Base-by-base conservation (phyloP, 2,888 invertebrate genomes). In the Tenthredo amoena region DNA sequence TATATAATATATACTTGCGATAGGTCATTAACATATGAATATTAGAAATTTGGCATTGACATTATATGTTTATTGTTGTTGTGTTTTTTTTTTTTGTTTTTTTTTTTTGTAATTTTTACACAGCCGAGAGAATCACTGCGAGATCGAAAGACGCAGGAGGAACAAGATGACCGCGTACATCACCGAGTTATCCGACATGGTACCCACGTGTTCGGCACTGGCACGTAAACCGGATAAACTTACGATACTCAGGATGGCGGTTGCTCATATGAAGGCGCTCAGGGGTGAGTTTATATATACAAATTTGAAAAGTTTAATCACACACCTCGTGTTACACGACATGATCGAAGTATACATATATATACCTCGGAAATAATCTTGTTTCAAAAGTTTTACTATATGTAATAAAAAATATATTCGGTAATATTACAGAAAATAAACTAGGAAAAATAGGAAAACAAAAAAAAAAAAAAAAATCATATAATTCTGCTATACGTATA, bases 111-210 rank as follows among this genome's bases (percentile, higher is more conserved):
- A 15, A 18, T 50, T 50, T 50, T 76, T 50, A 79, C 94, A 94
- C 95, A 96, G 98, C 94, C 98, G 99, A 94, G 99, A 99, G 95
- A 99, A 99, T 94, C 99, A 99, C 95, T 99, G 99, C 94, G 99
- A 99, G 95, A 99, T 99, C 94, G 99, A 99, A 94, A 96, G 99
- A 90, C 96, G 99, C 90, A 96, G 99, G 90, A 96, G 99, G 90
- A 99, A 99, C 96, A 99, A 99, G 97, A 99, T 99, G 99, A 99
- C 99, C 91, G 98, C 99, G 89, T 99, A 99, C 95, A 99, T 99
- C 94, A 99, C 99, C 92, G 99, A 99, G 95, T 95, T 99, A 91
- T 99, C 99, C 89, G 99, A 99, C 95, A 99, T 99, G 99, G 99
- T 99, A 92, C 99, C 99, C 92, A 99, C 99, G 91, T 99, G 99